Base-by-base conservation (phyloP, 2,797 vertebrate species). In the Botia kubotai region DNA sequence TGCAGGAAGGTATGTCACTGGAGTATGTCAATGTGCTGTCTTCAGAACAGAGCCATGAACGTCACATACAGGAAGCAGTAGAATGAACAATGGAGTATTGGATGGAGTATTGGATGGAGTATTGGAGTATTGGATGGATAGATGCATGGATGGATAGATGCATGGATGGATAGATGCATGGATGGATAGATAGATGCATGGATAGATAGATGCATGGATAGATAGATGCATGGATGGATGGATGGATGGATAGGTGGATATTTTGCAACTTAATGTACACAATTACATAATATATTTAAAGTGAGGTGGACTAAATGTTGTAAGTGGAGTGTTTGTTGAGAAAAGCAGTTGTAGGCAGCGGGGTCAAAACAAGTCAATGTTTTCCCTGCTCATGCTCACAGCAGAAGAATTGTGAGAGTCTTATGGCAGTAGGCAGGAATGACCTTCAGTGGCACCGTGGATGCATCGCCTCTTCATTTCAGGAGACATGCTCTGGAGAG, bases 1-100 rank as follows among this genome's bases (percentile, higher is more conserved):
- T 99, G 71, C 98, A 99, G 89, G 98, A 99, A 98, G 98, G 98
- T 99, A 97, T 86, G 95, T 79, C 46, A 52, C 46, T 43, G 68
- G 4, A 77, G 16, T 58, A 57, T 68, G 83, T 36, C 13, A 52
- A 39, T 23, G 16, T 36, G 33, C 14, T 63, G 16, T 71, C 48
- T 13, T 14, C 21, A 23, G 71, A 53, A 12, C 16, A 12, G 12
- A 7, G n/a, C 19, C 4, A 8, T 14, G 21, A 4, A 67, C 52
- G 6, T 57, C 26, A 62, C 5, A 13, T 65, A 36, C 14, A 7
- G 50, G 12, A 36, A 52, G 46, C 1, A 17, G 16, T 67, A n/a
- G n/a, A n/a, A n/a, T n/a, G n/a, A n/a, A n/a, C n/a, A n/a, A n/a
- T n/a, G n/a, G n/a, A n/a, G n/a, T n/a, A n/a, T n/a, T n/a, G n/a